Conservation (phyloP, 2,113 vertebrate genomes). For the Sceloporus undulatus region DNA sequence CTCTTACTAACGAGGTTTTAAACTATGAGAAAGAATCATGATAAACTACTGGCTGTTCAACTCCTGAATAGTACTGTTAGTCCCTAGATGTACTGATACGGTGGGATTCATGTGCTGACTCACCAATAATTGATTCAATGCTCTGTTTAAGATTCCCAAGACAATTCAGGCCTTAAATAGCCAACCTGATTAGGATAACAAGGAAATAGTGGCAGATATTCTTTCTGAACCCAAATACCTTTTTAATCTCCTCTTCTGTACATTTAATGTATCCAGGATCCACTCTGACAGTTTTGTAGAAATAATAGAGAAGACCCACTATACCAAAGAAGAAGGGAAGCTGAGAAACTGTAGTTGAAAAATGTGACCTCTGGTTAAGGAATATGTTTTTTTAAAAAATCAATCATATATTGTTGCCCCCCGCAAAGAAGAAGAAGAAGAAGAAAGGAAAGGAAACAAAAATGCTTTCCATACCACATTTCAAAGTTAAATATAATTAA, state of each 20-base stretch:
- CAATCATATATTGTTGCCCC: neutral
- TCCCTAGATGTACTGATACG: no score
- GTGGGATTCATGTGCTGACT: no score
- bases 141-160: no score
- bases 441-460: neutral
- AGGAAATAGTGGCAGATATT: neutral
- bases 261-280: conserved; percentile 89
- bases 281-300: conserved; percentile 87
- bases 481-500: conserved; percentile 7
- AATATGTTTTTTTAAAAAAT: conserved; percentile 17
- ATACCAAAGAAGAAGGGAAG: conserved; percentile 81
- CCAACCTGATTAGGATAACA: no score
- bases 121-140: no score
- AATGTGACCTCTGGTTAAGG: conserved; percentile 87
- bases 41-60: no score
- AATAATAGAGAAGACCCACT: conserved; percentile 87
- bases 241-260: conserved; percentile 92
- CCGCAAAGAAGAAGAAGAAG: no score
- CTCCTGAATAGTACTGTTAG: no score
- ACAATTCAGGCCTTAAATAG: no score
- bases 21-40: neutral
- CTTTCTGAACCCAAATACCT: conserved; percentile 73
- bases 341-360: conserved; percentile 73
- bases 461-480: neutral
- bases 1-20: neutral